Evolutionary conservation across 2,113 vertebrate species (phyloP).

Genomic region (Macquaria australasica): DNA sequence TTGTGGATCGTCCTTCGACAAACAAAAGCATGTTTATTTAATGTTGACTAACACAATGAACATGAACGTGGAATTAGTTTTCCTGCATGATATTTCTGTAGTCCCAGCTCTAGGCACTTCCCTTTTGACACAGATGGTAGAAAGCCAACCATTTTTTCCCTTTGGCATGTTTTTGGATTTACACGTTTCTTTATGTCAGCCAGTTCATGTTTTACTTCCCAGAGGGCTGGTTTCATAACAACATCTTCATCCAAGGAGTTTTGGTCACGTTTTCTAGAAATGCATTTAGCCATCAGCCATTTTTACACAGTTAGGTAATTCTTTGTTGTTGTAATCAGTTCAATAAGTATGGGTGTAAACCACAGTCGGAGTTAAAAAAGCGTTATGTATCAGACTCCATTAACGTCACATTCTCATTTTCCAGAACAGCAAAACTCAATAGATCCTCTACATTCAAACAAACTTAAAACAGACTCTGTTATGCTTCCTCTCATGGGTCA

Average conservation of each 20-base stretch:
- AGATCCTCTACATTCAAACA: constrained; percentile 19
- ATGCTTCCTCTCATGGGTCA: constrained; percentile 21
- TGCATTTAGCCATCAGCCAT: background rate
- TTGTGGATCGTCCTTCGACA: background rate
- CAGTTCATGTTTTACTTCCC: background rate
- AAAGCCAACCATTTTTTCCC: background rate
- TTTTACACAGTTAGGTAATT: background rate
- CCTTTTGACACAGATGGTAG: background rate
- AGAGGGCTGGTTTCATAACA: constrained; percentile 11
- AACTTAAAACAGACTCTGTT: constrained; percentile 13
- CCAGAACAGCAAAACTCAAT: constrained; percentile 8
- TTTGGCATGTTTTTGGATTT: constrained; percentile 13
- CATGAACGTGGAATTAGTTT: constrained; percentile 2
- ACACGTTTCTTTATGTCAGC: background rate
- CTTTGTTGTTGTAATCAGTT: background rate
- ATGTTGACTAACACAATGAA: background rate
- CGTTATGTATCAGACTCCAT: background rate
- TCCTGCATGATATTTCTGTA: background rate
- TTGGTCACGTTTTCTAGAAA: constrained; percentile 2
- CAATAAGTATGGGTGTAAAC: background rate
- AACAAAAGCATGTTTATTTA: background rate
- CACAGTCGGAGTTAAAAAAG: background rate
- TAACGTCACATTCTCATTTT: constrained; percentile 18
- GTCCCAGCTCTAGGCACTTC: background rate
- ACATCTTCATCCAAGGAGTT: constrained; percentile 1